phyloP scores from a whole-genome alignment of 2,797 vertebrate genomes.

The Microcaecilia unicolor region DNA sequence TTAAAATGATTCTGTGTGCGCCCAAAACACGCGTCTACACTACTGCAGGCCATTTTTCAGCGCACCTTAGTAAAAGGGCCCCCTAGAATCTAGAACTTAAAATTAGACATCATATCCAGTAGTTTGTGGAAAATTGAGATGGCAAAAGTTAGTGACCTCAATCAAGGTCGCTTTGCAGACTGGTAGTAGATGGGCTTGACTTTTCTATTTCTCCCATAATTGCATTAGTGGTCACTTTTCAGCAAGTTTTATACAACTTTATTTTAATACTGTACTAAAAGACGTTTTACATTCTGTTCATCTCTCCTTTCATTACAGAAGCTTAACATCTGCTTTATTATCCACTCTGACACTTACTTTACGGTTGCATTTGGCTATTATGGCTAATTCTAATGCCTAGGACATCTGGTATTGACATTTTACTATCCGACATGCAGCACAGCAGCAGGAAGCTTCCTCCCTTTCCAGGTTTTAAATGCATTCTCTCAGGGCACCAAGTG shows the following conservation, averaged over 20 bases:
- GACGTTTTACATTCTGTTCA: conserved; percentile 36
- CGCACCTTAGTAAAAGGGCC: no score
- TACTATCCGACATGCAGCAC: conserved; percentile 40
- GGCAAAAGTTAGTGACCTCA: conserved; percentile 22
- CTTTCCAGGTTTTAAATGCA: conserved; percentile 21
- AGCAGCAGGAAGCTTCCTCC: conserved; percentile 34
- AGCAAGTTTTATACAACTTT: conserved; percentile 39
- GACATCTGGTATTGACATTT: conserved; percentile 48
- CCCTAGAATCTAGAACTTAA: conserved; percentile 16
- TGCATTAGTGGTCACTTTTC: conserved; percentile 34
- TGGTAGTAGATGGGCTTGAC: no score
- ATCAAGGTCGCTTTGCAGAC: no score
- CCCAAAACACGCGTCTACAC: no score
- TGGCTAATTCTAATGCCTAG: conserved; percentile 40
- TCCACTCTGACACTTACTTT: conserved; percentile 42
- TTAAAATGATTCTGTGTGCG: no score
- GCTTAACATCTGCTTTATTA: conserved; percentile 48
- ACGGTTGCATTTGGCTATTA: conserved; percentile 43
- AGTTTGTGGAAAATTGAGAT: conserved; percentile 22
- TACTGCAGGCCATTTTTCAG: no score
- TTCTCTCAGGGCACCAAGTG: conserved; percentile 27
- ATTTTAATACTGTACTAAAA: conserved; percentile 35
- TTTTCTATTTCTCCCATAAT: no score
- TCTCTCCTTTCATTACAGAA: conserved; percentile 38
- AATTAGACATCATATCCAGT: conserved; percentile 15